Evolutionary conservation across 2,888 invertebrate species (phyloP), one percentile per base, ranked within the genome.

Genomic region (Calameuta filiformis): DNA sequence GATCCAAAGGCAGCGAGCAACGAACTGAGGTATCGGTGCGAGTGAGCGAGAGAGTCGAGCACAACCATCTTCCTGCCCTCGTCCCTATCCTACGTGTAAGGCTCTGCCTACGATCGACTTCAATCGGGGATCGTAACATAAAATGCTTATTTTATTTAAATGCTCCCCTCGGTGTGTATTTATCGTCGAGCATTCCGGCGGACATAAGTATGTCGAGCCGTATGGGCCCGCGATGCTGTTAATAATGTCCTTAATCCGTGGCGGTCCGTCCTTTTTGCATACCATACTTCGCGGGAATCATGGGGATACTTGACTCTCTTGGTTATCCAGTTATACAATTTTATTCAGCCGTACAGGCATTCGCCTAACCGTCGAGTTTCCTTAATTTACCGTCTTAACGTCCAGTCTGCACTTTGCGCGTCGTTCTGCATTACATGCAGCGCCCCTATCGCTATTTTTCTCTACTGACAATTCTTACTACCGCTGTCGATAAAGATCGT

Each of bases 181-280:
- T 90, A 90, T 90, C 88, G 89, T 85, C 86, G 84, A 85, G 85
- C 88, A 88, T 88, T 89, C 89, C 82, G 85, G 86, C 82, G 89
- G 89, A 90, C 89, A 87, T 89, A 89, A 89, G 89, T 90, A 90
- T 89, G 88, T 89, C 88, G 88, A 85, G 79, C 75, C 75, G 85
- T 86, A 85, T 83, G 84, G 87, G 85, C 35, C 73, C 84, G 83
- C 86, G 88, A 85, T 85, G 83, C 89, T 89, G 90, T 91, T 91
- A 91, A 91, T 91, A 91, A 90, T 88, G 88, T 88, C 88, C 89
- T 90, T 91, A 90, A 90, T 90, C 90, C 90, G 85, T 84, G 82
- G 71, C 33, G 71, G 71, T 71, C 33, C 71, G 71, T 33, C 31
- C 30, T 71, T 71, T 71, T 71, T 71, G 71, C 71, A 71, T 71